Percentiles rank a stretch among this genome's conserved stretches.
These are phyloP conservation scores for Falco naumanni DNA, from an alignment of 2,797 vertebrate genomes.

Conservation along the genomic window DNA sequence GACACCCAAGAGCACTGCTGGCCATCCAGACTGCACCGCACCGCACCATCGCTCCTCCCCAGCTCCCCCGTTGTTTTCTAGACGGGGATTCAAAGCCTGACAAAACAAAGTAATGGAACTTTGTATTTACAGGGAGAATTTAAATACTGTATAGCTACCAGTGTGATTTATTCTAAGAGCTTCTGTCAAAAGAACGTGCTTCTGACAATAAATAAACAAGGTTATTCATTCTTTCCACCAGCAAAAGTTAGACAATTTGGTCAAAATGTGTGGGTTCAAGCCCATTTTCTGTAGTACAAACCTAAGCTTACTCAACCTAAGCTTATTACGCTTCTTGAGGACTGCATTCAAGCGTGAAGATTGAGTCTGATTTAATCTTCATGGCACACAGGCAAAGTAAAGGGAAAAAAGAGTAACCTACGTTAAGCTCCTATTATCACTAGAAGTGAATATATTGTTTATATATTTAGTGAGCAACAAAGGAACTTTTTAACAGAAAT, in stretches of 20 bases:
- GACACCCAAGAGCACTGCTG: neutral
- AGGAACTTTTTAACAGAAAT: neutral
- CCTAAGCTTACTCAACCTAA: neutral
- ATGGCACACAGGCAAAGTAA: neutral
- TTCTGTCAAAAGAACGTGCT: neutral
- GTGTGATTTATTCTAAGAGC: neutral
- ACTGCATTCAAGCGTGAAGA: neutral
- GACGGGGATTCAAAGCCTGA: fast-evolving
- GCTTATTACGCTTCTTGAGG: neutral
- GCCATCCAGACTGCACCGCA: fast-evolving
- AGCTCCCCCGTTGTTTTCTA: neutral
- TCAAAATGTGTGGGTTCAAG: neutral
- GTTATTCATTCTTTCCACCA: neutral
- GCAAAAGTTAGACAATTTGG: neutral
- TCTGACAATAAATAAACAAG: neutral
- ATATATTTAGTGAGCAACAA: neutral
- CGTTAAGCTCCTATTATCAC: neutral
- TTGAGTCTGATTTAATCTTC: neutral
- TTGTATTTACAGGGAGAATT: neutral
- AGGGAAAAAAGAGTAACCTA: neutral
- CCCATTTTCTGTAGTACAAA: neutral
- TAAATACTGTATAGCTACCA: fast-evolving
- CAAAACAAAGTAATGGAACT: neutral
- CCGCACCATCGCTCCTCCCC: fast-evolving
- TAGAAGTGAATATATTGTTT: neutral